Evolutionary conservation across 2,113 vertebrate species (phyloP).

Genomic region (Rhea pennata): DNA sequence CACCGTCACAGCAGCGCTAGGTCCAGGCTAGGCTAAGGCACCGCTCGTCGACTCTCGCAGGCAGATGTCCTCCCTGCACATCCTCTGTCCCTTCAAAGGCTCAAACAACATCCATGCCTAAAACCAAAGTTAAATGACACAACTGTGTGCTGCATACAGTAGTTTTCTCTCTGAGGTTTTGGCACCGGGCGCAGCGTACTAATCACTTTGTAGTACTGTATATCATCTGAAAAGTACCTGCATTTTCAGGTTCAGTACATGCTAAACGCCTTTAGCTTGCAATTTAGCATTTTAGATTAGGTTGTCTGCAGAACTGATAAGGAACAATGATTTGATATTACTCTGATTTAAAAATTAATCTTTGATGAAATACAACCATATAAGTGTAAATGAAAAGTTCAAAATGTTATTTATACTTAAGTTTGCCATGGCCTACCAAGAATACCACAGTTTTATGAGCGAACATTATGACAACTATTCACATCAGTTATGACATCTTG

Average conservation of each 20-base stretch:
- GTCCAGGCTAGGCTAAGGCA: neutral
- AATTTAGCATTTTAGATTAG: neutral
- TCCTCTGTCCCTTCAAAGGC: neutral
- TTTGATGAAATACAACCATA: neutral
- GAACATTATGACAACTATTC: neutral
- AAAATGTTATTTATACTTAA: neutral
- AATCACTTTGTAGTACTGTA: neutral
- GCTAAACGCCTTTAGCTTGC: neutral
- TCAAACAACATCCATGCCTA: neutral
- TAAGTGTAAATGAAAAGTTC: neutral
- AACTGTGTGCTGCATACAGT: neutral
- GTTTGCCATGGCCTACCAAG: neutral
- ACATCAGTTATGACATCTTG: neutral
- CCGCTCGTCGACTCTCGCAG: neutral
- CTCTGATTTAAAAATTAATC: neutral
- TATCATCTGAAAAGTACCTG: neutral
- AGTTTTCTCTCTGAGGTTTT: neutral
- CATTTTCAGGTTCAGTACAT: neutral
- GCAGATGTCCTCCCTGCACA: rapidly evolving
- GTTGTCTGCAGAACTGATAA: neutral
- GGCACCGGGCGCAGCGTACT: neutral
- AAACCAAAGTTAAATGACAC: neutral
- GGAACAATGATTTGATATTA: neutral
- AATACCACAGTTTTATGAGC: neutral
- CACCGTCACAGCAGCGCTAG: neutral